Conservation (phyloP, 2,113 vertebrate genomes). For the Tylochromis polylepis region DNA sequence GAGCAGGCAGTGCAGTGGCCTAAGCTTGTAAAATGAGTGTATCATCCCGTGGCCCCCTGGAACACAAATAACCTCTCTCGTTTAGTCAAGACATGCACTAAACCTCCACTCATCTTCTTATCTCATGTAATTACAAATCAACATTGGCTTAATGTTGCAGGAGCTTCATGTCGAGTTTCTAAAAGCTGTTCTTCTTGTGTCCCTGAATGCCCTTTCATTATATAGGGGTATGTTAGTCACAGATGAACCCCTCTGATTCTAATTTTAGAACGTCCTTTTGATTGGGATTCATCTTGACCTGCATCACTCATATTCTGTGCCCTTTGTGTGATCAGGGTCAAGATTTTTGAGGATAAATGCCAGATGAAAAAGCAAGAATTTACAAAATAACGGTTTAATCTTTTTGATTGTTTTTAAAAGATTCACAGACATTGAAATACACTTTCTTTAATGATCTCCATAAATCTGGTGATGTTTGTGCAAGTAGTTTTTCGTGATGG, state of each 20-base stretch:
- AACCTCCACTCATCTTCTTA: conserved; percentile 52
- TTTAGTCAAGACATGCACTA: conserved; percentile 41
- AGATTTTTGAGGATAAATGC: neutral
- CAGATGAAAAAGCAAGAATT: neutral
- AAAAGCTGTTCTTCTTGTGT: conserved; percentile 10
- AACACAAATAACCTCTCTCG: conserved; percentile 47
- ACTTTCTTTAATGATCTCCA: neutral
- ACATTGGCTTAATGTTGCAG: conserved; percentile 26
- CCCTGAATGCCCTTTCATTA: neutral
- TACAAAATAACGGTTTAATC: neutral
- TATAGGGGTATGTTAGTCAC: neutral
- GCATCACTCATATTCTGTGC: neutral
- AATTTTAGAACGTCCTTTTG: neutral
- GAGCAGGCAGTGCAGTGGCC: neutral
- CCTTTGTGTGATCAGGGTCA: neutral
- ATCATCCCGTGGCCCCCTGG: conserved; percentile 7
- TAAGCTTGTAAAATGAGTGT: conserved; percentile 38
- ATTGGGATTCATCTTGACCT: conserved; percentile 18
- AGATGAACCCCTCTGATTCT: neutral
- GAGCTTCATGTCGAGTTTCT: neutral
- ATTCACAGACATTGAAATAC: neutral
- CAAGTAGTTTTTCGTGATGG: neutral
- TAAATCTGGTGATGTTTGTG: neutral
- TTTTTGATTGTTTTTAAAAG: neutral
- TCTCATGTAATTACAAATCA: conserved; percentile 48